phyloP scores from a whole-genome alignment of 2,113 vertebrate species.

The Ictalurus punctatus region DNA sequence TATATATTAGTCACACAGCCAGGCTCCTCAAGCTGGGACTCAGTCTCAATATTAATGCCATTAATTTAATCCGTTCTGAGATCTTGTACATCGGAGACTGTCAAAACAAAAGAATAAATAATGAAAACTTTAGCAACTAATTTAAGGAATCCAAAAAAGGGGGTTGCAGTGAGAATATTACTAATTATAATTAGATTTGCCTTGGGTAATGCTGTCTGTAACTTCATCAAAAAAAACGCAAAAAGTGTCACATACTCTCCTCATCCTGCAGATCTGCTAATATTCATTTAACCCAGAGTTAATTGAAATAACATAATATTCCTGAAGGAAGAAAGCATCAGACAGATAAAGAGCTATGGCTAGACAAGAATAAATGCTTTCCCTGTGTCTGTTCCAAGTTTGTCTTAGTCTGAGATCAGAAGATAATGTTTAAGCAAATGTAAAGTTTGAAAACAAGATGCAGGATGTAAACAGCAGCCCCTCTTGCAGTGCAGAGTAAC shows the following conservation, averaged over 20 bases:
- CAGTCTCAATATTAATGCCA: conserved; percentile 65
- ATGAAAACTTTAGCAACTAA: conserved; percentile 51
- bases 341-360: conserved; percentile 20
- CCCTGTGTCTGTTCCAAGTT: neutral
- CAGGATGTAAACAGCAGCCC: conserved; percentile 9
- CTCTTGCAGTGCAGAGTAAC: neutral
- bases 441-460: conserved; percentile 7
- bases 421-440: conserved; percentile 14
- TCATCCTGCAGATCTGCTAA: conserved; percentile 42
- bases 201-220: conserved; percentile 52
- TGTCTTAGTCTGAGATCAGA: neutral
- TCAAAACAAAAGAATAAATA: conserved; percentile 69
- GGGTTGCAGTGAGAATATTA: conserved; percentile 45
- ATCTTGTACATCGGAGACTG: conserved; percentile 63
- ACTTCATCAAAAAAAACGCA: conserved; percentile 52
- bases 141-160: conserved; percentile 53
- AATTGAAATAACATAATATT: conserved; percentile 52
- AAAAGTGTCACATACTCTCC: conserved; percentile 47
- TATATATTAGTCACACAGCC: conserved; percentile 70
- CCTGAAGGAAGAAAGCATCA: conserved; percentile 30
- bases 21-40: conserved; percentile 53
- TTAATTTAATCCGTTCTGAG: conserved; percentile 65
- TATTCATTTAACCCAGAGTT: conserved; percentile 53
- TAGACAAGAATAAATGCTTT: conserved; percentile 35
- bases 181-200: conserved; percentile 56